Conservation (phyloP, 2,797 vertebrate genomes). For the Cyprinella venusta region DNA sequence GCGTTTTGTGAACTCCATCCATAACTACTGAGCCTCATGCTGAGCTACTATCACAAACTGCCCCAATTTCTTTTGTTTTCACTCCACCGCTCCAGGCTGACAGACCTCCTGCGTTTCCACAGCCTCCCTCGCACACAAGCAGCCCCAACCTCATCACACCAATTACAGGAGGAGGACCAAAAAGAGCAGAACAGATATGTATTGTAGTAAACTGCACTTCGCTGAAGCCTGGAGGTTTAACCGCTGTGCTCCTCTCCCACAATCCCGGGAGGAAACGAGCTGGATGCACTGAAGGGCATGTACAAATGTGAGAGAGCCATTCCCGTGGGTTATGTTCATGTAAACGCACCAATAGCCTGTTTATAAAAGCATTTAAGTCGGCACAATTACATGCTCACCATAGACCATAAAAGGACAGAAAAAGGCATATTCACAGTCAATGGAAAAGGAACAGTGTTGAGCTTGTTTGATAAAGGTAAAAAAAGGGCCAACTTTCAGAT, state of each 20-base stretch:
- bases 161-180: constrained; percentile 69
- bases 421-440: constrained; percentile 37
- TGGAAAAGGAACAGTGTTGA: constrained; percentile 41
- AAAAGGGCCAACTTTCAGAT: constrained; percentile 39
- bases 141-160: constrained; percentile 68
- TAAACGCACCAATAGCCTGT: constrained; percentile 37
- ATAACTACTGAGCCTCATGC: constrained; percentile 65
- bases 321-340: constrained; percentile 41
- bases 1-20: constrained; percentile 53
- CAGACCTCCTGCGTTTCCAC: constrained; percentile 66
- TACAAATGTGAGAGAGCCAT: constrained; percentile 20
- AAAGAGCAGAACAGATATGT: constrained; percentile 48
- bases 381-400: constrained; percentile 52
- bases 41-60: constrained; percentile 62
- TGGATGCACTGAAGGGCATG: constrained; percentile 34
- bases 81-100: constrained; percentile 71
- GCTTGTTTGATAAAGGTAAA: constrained; percentile 47
- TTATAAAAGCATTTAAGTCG: constrained; percentile 32
- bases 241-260: constrained; percentile 13
- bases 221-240: constrained; percentile 25
- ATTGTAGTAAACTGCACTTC: constrained; percentile 38
- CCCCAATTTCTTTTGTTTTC: constrained; percentile 71
- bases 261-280: constrained; percentile 2
- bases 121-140: constrained; percentile 65
- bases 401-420: constrained; percentile 47